Evolutionary conservation across 2,797 vertebrate species (phyloP).

Genomic region (Gephyroberyx darwinii): DNA sequence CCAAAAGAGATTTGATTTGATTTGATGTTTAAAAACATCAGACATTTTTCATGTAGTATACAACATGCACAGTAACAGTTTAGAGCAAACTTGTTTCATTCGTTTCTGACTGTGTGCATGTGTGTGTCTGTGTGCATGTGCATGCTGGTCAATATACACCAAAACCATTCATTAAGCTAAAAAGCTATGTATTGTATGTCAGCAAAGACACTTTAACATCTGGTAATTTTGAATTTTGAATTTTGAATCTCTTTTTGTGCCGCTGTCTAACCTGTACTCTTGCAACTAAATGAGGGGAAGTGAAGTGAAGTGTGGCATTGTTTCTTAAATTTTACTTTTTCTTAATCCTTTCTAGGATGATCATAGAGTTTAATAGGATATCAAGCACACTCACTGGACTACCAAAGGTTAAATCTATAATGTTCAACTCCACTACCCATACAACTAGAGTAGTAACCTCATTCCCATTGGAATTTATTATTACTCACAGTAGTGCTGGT

Average conservation of each 20-base stretch:
- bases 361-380: slow-evolving; percentile 7
- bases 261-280: no score
- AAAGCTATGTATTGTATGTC: no score
- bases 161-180: background rate
- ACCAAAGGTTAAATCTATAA: slow-evolving; percentile 28
- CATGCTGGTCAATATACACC: slow-evolving; percentile 1
- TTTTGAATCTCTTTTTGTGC: background rate
- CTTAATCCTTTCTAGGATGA: slow-evolving; percentile 14
- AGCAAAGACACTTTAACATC: no score
- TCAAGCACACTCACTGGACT: slow-evolving; percentile 25
- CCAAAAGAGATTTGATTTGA: background rate
- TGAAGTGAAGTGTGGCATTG: background rate
- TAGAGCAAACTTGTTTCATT: background rate
- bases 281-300: no score
- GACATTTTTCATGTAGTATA: no score
- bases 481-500: no score
- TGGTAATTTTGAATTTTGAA: no score
- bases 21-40: background rate
- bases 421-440: slow-evolving; percentile 10
- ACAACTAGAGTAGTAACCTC: no score
- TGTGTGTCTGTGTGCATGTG: slow-evolving; percentile 1
- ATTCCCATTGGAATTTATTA: slow-evolving; percentile 19
- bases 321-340: background rate
- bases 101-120: background rate
- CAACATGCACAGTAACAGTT: no score